phyloP scores from a whole-genome alignment of 92 coral and sea anemone species.

The Epizoanthus scotinus region DNA sequence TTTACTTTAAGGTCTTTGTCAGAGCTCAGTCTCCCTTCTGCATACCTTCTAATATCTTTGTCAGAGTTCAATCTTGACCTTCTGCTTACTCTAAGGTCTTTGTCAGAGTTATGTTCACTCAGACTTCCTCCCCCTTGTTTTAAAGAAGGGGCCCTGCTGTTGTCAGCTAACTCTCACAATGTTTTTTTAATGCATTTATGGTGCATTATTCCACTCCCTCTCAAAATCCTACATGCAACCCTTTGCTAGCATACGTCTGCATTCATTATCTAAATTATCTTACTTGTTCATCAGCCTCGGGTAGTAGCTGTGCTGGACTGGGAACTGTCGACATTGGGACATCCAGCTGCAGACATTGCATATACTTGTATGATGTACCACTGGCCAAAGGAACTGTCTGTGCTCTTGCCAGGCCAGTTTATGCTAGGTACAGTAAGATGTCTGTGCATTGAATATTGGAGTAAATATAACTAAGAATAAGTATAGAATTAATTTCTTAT shows the following conservation, averaged over 20 bases:
- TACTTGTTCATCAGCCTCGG: slow-evolving; percentile 42
- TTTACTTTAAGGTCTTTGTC: no score
- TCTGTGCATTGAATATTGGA: background rate
- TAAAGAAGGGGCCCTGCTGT: no score
- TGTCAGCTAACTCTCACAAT: no score
- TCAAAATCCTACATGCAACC: background rate
- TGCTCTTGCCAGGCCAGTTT: slow-evolving; percentile 14
- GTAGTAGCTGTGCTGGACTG: slow-evolving; percentile 94
- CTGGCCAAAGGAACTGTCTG: slow-evolving; percentile 65
- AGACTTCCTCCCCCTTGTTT: no score
- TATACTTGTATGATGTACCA: slow-evolving; percentile 72
- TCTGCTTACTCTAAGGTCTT: no score
- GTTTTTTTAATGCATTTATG: background rate
- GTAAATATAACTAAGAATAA: background rate
- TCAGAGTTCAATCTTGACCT: no score
- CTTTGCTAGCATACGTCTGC: background rate
- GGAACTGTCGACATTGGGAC: slow-evolving; percentile 93
- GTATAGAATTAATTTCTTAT: background rate
- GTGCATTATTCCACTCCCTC: background rate
- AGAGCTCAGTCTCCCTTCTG: no score
- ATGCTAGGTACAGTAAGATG: slow-evolving; percentile 42
- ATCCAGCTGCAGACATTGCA: slow-evolving; percentile 85
- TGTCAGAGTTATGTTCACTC: no score
- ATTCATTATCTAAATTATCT: background rate
- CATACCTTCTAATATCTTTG: no score